phyloP scores from a whole-genome alignment of 2,888 invertebrate species.

The Netelia fuscicornis region DNA sequence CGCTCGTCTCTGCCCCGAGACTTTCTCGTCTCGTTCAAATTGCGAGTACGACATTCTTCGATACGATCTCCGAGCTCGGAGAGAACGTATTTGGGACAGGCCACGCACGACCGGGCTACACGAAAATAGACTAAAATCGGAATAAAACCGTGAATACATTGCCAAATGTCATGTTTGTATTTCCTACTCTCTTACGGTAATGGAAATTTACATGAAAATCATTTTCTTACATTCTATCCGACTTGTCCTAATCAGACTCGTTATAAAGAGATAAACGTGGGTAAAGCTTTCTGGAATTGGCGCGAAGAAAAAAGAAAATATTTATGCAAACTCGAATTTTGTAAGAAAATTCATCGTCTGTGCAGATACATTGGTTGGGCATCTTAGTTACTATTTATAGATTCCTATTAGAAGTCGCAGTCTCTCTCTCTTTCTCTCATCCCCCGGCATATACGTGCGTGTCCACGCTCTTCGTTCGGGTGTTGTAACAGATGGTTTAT shows the following conservation, averaged over 20 bases:
- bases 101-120: constrained; percentile 48
- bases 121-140: constrained; percentile 72
- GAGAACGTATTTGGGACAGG: constrained; percentile 44
- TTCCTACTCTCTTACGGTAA: constrained; percentile 25
- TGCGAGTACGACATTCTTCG: constrained; percentile 8
- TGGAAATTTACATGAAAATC: neutral
- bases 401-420: constrained; percentile 81
- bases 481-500: constrained; percentile 78
- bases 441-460: constrained; percentile 66
- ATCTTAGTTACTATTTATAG: constrained; percentile 82
- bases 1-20: no score
- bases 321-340: constrained; percentile 76
- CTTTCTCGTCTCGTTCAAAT: constrained; percentile 6
- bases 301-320: constrained; percentile 65
- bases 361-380: constrained; percentile 80
- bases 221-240: neutral
- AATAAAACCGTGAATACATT: constrained; percentile 67
- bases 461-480: constrained; percentile 75
- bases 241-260: neutral
- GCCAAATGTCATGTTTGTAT: constrained; percentile 63
- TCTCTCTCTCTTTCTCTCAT: constrained; percentile 71
- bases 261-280: neutral
- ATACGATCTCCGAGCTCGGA: constrained; percentile 30
- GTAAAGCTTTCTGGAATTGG: neutral
- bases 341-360: constrained; percentile 76